Conservation (phyloP, 2,113 vertebrate species). For the Haliaeetus leucogaster region DNA sequence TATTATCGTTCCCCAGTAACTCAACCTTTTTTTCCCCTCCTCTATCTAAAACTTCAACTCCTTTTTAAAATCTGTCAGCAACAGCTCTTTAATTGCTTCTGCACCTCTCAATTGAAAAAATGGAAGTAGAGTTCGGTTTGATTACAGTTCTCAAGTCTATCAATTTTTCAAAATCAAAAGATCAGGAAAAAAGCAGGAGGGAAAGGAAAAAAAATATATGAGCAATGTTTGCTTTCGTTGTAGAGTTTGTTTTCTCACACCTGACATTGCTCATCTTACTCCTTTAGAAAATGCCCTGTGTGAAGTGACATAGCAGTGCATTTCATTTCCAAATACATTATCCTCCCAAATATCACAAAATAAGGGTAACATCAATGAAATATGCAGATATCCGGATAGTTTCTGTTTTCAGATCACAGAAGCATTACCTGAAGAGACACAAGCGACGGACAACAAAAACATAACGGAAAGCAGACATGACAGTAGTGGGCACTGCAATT, state of each 20-base stretch:
- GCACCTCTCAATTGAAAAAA: not conserved
- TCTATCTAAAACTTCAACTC: not conserved
- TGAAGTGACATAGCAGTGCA: not conserved
- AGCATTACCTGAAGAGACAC: not conserved
- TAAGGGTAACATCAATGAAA: not conserved
- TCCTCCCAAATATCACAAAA: not conserved
- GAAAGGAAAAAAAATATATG: accelerated
- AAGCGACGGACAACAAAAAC: not conserved
- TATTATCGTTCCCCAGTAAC: not conserved
- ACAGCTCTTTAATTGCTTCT: not conserved
- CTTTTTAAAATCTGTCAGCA: not conserved
- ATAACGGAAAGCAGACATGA: not conserved
- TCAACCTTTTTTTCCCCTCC: not conserved
- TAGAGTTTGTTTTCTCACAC: not conserved
- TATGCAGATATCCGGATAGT: not conserved
- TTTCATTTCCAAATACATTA: not conserved
- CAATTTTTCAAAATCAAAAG: not conserved
- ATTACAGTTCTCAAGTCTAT: not conserved
- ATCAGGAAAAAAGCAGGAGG: not conserved
- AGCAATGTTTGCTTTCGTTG: not conserved
- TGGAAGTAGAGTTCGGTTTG: accelerated
- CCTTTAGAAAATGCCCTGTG: not conserved
- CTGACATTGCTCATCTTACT: not conserved
- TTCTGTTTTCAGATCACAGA: not conserved
- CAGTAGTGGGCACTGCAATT: constrained; percentile 42